phyloP scores from a whole-genome alignment of 2,888 invertebrate species.

The Leistus spinibarbis region DNA sequence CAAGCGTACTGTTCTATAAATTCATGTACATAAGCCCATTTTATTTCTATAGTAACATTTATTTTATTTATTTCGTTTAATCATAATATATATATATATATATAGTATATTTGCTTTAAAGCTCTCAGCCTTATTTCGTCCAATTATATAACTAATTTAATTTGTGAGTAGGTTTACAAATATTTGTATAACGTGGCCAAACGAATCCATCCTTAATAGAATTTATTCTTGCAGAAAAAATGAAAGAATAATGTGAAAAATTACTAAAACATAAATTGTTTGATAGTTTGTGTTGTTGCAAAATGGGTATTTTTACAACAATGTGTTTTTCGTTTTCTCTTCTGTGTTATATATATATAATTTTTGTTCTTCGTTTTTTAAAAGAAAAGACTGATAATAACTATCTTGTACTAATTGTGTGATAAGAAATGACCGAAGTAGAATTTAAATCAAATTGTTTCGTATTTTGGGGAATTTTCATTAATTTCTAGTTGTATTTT shows the following conservation, averaged over 20 bases:
- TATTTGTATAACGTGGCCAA: not conserved
- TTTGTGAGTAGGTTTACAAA: not conserved
- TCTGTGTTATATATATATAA: slow-evolving; percentile 15
- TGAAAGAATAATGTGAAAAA: not conserved
- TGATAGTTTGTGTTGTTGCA: not conserved
- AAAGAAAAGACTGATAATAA: slow-evolving; percentile 39
- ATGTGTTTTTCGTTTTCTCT: slow-evolving; percentile 21
- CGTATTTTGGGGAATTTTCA: not conserved
- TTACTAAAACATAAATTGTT: not conserved
- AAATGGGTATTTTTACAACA: not conserved
- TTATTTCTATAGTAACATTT: not conserved
- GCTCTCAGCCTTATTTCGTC: not conserved
- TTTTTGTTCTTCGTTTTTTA: slow-evolving; percentile 17
- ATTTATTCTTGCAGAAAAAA: not conserved
- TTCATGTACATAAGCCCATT: not conserved
- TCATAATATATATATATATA: not conserved
- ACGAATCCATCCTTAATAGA: not conserved
- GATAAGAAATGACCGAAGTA: slow-evolving; percentile 26
- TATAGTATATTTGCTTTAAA: not conserved
- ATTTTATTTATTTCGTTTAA: not conserved
- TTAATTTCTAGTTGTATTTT: not conserved
- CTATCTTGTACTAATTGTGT: slow-evolving; percentile 39
- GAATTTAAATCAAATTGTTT: slow-evolving; percentile 21
- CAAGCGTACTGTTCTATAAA: not conserved
- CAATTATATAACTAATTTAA: not conserved